phyloP scores from a whole-genome alignment of 2,797 vertebrate species.

The Aphelocoma californica region DNA sequence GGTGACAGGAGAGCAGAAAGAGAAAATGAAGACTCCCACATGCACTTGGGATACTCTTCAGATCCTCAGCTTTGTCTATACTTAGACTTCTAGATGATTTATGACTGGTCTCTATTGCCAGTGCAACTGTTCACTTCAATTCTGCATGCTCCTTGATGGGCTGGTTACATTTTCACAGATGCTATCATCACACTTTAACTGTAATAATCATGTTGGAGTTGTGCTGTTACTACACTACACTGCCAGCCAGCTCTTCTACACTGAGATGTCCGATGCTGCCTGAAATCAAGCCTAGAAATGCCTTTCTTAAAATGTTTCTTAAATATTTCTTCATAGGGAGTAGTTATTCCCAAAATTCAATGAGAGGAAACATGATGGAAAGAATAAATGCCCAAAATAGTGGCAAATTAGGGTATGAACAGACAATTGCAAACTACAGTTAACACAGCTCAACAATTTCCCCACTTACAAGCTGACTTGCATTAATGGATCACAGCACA shows the following conservation, averaged over 20 bases:
- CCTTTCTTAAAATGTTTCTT: not conserved
- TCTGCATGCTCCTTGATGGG: not conserved
- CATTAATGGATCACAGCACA: not conserved
- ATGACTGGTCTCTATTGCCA: not conserved
- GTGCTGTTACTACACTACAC: not conserved
- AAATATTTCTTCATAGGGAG: not conserved
- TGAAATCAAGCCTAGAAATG: not conserved
- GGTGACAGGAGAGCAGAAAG: constrained; percentile 19
- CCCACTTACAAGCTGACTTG: not conserved
- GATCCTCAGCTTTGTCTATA: not conserved
- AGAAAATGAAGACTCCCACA: not conserved
- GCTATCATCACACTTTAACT: constrained; percentile 6
- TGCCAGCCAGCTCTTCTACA: not conserved
- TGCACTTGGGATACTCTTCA: not conserved
- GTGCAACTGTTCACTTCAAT: constrained; percentile 30
- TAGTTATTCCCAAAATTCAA: not conserved
- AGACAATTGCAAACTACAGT: not conserved
- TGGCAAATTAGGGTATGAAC: not conserved
- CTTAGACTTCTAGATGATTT: constrained; percentile 18
- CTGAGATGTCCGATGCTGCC: not conserved
- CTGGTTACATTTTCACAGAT: constrained; percentile 45
- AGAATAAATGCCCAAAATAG: not conserved
- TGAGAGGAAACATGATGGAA: not conserved
- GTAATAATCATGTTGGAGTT: not conserved
- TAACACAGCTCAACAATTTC: not conserved